Evolutionary conservation across 2,888 invertebrate species (phyloP), one percentile per base, ranked within the genome.

Genomic region (Drosophila cognata): DNA sequence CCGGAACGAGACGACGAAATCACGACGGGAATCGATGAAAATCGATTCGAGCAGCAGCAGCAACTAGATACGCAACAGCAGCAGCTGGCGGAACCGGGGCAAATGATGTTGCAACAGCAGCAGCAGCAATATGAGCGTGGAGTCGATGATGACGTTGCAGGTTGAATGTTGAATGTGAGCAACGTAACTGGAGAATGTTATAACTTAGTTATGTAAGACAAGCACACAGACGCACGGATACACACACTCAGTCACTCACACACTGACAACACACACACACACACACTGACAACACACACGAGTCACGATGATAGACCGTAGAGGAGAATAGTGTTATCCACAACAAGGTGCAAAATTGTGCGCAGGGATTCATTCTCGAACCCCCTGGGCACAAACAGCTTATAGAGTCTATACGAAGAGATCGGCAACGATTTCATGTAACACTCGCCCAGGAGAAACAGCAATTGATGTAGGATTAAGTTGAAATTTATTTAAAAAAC

Each of bases 401-500:
- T 60, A 62, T 61, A 79, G 85, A 82, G 82, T 82, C 80, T 82
- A 82, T 48, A 52, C 28, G 11, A 28, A 36, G 50, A 58, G 28
- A 16, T 63, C 35, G 41, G 16, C 13, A 38, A 69, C 38, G 56
- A 55, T 55, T 56, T 59, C 55, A 62, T 60, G 81, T 71, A 66
- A 61, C 77, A 77, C 68, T 75, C 79, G 79, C 80, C 74, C 70
- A 38, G 61, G 43, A 52, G 53, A 55, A 71, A 71, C 73, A 58
- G 75, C 71, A 69, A 81, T 18, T 46, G 46, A 67, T n/a, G 25
- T 79, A 74, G 79, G 55, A 51, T 48, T 71, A 70, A 77, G 72
- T 68, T 56, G 28, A 57, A 55, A 72, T 71, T 81, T 84, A 82
- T 81, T 76, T 59, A 48, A 5, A 28, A 8, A 10, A 29, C 10